These are phyloP conservation scores for Cheilosia scutellata DNA, from an alignment of 2,888 invertebrate species.

Conservation along the genomic window DNA sequence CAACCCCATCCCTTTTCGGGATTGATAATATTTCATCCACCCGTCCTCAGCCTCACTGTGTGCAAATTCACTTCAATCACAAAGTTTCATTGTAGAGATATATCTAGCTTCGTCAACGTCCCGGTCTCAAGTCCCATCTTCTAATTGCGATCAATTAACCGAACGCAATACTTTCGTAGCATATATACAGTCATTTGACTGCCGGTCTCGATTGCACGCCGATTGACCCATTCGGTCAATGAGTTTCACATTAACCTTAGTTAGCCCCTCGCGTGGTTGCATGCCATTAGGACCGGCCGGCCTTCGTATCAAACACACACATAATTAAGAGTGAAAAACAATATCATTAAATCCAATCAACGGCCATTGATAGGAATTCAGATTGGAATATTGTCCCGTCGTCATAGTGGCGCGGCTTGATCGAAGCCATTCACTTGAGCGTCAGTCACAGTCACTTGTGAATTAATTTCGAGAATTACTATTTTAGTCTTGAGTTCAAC, in stretches of 20 bases:
- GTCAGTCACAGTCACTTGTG: constrained; percentile 25
- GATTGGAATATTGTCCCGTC: constrained; percentile 48
- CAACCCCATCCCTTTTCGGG: constrained; percentile 9
- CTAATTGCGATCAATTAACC: constrained; percentile 71
- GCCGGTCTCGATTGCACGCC: constrained; percentile 68
- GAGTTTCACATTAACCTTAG: constrained; percentile 83
- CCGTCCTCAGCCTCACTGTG: constrained; percentile 5
- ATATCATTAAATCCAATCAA: constrained; percentile 74
- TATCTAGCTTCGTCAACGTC: constrained; percentile 22
- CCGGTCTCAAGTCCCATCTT: constrained; percentile 18
- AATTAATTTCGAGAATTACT: constrained; percentile 43
- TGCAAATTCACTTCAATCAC: constrained; percentile 53
- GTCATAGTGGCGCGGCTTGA: constrained; percentile 7
- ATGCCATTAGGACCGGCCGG: constrained; percentile 51
- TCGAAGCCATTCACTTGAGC: constrained; percentile 32
- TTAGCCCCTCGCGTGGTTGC: constrained; percentile 79
- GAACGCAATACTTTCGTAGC: constrained; percentile 10
- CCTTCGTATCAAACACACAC: constrained; percentile 48
- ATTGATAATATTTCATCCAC: constrained; percentile 36
- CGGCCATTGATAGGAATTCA: constrained; percentile 69
- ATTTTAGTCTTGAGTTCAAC: constrained; percentile 36
- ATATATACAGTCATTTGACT: background rate
- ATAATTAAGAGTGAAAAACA: constrained; percentile 67
- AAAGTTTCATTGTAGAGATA: background rate
- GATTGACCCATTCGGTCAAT: constrained; percentile 81